A percentile compares a stretch with the other conserved stretches of the same genome.
Evolutionary conservation across 2,113 vertebrate species (phyloP).

Genomic region (Cyprinodon variegatus): DNA sequence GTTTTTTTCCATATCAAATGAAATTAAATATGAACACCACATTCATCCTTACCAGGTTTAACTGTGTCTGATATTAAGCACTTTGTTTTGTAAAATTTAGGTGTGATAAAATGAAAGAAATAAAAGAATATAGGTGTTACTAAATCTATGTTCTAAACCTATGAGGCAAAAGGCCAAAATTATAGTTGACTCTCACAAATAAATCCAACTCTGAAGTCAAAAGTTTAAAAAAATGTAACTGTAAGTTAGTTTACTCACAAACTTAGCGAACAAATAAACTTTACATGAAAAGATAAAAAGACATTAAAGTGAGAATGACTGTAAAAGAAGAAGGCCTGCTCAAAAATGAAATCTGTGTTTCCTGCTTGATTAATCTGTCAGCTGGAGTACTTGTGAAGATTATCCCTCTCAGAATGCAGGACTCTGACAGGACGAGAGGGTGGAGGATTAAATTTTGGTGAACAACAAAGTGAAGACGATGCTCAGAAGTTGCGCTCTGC

Average conservation of each 20-base stretch:
- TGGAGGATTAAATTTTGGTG: conserved; percentile 49
- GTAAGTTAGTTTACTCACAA: conserved; percentile 13
- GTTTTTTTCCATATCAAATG: background rate
- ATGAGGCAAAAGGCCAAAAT: conserved; percentile 1
- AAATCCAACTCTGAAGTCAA: conserved; percentile 28
- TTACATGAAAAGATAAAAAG: conserved; percentile 33
- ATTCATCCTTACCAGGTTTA: background rate
- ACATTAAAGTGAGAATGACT: conserved; percentile 17
- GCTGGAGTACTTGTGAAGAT: conserved; percentile 54
- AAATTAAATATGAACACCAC: background rate
- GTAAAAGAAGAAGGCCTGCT: conserved; percentile 62
- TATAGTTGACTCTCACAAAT: conserved; percentile 44
- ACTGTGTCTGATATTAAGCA: background rate
- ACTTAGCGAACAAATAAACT: conserved; percentile 2
- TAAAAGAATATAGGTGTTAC: conserved; percentile 10
- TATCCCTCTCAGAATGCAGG: conserved; percentile 59
- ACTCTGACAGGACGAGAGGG: conserved; percentile 48
- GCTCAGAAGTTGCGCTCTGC: background rate
- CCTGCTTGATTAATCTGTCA: conserved; percentile 67
- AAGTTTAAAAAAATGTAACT: conserved; percentile 18
- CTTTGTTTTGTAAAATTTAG: background rate
- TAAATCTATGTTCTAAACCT: conserved; percentile 37
- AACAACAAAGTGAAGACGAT: conserved; percentile 1
- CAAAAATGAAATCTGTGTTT: conserved; percentile 63
- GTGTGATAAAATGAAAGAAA: background rate